Percentiles rank a stretch among this genome's conserved stretches.
phyloP scores from a whole-genome alignment of 2,797 vertebrate genomes.

The Malurus leucopterus region DNA sequence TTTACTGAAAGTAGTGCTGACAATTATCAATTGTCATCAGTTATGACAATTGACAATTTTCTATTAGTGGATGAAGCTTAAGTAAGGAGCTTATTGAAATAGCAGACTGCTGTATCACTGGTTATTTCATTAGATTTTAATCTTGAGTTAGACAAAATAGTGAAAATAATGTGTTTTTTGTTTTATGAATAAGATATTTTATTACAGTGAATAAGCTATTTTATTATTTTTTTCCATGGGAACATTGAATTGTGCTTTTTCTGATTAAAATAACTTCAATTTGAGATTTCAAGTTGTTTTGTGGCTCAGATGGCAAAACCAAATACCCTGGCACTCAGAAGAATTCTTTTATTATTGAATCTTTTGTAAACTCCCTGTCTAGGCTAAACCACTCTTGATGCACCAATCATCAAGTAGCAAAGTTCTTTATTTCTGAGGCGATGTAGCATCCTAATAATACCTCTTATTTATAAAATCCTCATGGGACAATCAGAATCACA shows the following conservation, averaged over 20 bases:
- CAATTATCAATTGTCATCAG: accelerated
- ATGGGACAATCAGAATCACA: background rate
- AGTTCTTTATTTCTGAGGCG: background rate
- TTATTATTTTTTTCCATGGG: background rate
- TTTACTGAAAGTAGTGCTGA: background rate
- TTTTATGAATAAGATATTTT: background rate
- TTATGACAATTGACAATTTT: background rate
- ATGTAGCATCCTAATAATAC: background rate
- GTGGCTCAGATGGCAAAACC: background rate
- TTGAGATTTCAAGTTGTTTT: background rate
- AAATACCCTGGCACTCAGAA: background rate
- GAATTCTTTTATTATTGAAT: background rate
- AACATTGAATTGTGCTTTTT: background rate
- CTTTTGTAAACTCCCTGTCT: background rate
- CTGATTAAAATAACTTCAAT: background rate
- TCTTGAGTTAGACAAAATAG: background rate
- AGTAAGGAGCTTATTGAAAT: background rate
- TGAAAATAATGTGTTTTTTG: background rate
- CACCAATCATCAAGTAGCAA: background rate
- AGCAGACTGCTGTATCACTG: background rate
- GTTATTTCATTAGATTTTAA: background rate
- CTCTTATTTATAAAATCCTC: background rate
- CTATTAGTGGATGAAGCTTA: background rate
- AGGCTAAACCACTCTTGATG: background rate
- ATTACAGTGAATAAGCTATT: background rate